These are phyloP conservation scores for Sinocyclocheilus rhinocerous DNA, from an alignment of 2,113 vertebrate species.

Conservation along the genomic window DNA sequence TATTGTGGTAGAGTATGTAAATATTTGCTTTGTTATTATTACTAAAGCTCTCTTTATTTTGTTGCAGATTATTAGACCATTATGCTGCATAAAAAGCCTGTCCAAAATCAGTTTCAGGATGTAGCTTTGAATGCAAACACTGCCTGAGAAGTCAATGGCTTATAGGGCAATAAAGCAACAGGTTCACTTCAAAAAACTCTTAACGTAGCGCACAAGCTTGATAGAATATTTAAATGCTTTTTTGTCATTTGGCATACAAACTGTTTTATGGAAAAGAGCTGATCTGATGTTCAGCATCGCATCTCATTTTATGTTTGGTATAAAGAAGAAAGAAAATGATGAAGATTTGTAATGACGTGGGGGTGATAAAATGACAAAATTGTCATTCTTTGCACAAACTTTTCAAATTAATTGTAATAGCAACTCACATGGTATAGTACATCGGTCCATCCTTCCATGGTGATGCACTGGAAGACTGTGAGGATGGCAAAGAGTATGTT, in stretches of 20 bases:
- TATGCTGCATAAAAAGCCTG: no score
- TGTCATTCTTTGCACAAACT: not conserved
- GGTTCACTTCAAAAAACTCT: no score
- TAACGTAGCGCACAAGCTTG: no score
- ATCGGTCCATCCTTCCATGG: conserved; percentile 98
- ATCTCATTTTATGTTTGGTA: not conserved
- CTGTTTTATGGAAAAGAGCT: not conserved
- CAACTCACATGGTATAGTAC: conserved; percentile 93
- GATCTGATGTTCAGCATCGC: not conserved
- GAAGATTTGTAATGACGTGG: not conserved
- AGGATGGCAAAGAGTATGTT: conserved; percentile 86
- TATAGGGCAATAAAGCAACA: no score
- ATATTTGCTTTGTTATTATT: no score
- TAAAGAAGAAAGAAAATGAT: not conserved
- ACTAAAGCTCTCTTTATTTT: no score
- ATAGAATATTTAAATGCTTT: no score
- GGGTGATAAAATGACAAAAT: not conserved
- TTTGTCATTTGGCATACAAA: not conserved
- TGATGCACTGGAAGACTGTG: conserved; percentile 98
- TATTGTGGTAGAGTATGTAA: no score
- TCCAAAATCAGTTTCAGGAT: no score
- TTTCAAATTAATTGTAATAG: not conserved
- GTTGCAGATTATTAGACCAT: no score
- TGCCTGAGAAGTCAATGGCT: no score
- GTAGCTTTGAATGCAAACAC: no score